Evolutionary conservation across 2,888 invertebrate genomes (phyloP).

Genomic region (Theristus sp.): DNA sequence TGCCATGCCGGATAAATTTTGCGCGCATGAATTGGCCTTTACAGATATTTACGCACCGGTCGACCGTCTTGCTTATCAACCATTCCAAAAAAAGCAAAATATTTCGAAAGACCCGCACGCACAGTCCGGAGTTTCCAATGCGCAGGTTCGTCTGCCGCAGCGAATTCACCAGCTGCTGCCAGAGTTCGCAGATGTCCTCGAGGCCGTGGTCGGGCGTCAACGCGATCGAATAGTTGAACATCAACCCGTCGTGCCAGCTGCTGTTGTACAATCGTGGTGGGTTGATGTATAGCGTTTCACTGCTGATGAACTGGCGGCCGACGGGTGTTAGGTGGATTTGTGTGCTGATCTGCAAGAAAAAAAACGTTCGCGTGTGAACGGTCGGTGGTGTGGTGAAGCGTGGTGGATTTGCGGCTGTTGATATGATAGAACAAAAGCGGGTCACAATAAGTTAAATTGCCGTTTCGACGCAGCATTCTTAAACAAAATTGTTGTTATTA

Average conservation of each 20-base stretch:
- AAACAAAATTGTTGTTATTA: no score
- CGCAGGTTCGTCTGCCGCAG: slow-evolving; percentile 13
- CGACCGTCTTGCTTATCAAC: no score
- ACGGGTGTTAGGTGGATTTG: background rate
- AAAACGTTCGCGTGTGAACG: background rate
- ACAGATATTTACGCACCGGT: no score
- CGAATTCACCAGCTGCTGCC: slow-evolving; percentile 21
- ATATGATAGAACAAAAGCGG: no score
- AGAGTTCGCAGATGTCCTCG: slow-evolving; percentile 20
- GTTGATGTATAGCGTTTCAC: slow-evolving; percentile 21
- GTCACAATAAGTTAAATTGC: no score
- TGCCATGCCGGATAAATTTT: no score
- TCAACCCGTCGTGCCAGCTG: slow-evolving; percentile 24
- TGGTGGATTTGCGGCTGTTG: no score
- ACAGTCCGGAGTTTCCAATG: slow-evolving; percentile 12
- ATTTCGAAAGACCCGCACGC: no score
- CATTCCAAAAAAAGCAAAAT: no score
- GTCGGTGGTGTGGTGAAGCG: no score
- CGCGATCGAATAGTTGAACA: slow-evolving; percentile 18
- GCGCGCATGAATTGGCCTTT: no score
- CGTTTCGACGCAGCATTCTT: no score
- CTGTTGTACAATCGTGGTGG: slow-evolving; percentile 27
- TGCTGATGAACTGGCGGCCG: slow-evolving; percentile 20
- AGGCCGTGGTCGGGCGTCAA: slow-evolving; percentile 9
- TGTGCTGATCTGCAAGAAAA: background rate